Conservation (phyloP, 2,797 vertebrate genomes). For the Alectoris magna region DNA sequence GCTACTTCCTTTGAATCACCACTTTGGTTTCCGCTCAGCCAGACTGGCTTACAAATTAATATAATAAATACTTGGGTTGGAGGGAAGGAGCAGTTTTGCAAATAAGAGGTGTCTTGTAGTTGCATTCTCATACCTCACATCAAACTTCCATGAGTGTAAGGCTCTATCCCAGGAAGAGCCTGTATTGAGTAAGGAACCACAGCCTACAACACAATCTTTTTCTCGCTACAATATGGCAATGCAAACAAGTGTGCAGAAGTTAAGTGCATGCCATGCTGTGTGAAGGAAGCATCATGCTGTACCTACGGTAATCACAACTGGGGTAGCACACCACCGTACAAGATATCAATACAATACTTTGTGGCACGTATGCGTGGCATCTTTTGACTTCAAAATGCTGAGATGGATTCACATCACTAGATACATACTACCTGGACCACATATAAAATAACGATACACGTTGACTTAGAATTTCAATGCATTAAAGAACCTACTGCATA, state of each 20-base stretch:
- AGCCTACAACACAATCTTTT: background rate
- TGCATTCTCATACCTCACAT: background rate
- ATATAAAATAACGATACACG: background rate
- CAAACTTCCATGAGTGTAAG: background rate
- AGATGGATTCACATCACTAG: background rate
- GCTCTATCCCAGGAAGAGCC: background rate
- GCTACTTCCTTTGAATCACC: constrained; percentile 1
- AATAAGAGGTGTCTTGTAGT: background rate
- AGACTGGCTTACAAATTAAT: background rate
- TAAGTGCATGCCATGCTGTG: background rate
- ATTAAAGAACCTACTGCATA: background rate
- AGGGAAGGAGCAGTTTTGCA: background rate
- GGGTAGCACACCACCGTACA: background rate
- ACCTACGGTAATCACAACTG: background rate
- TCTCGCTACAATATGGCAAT: background rate
- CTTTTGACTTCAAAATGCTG: background rate
- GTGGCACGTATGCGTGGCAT: background rate
- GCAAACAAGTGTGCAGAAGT: background rate
- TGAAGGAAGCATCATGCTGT: background rate
- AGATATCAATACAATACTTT: fast-evolving
- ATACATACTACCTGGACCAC: fast-evolving
- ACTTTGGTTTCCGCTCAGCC: background rate
- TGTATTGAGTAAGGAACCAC: background rate
- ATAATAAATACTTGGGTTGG: background rate
- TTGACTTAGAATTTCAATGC: background rate